Conservation (phyloP, 2,797 vertebrate genomes). For the Siniperca scherzeri region DNA sequence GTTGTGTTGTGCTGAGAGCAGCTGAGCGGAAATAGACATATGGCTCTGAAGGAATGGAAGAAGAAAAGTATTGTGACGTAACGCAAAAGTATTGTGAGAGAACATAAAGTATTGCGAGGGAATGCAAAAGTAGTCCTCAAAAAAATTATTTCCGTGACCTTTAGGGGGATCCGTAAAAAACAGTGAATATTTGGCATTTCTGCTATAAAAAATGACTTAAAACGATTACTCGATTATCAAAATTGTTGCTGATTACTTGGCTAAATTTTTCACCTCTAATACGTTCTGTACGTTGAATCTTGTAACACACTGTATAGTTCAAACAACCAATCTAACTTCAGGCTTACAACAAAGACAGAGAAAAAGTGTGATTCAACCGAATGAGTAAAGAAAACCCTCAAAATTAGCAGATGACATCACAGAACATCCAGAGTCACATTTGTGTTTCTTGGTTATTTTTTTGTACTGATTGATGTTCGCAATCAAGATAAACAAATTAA, state of each 20-base stretch:
- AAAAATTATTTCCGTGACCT: no score
- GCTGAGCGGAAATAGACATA: no score
- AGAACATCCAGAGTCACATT: conserved; percentile 11
- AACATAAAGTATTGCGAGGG: no score
- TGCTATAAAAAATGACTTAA: neutral
- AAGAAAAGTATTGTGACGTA: no score
- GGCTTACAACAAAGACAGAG: neutral
- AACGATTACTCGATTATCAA: neutral
- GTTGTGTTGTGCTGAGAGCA: no score
- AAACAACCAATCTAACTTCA: neutral
- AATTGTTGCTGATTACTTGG: neutral
- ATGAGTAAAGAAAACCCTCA: neutral
- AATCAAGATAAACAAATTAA: conserved; percentile 56
- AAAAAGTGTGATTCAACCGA: neutral
- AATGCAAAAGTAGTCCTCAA: no score
- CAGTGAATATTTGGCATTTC: neutral
- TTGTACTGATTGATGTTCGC: conserved; percentile 37
- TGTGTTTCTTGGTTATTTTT: conserved; percentile 17
- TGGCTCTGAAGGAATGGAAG: no score
- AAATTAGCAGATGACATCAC: conserved; percentile 29
- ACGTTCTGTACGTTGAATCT: neutral
- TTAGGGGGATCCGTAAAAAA: neutral
- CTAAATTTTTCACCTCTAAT: neutral
- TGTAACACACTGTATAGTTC: neutral
- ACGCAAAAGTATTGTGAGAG: no score